phyloP scores from a whole-genome alignment of 2,113 vertebrate species.

The Otis tarda region DNA sequence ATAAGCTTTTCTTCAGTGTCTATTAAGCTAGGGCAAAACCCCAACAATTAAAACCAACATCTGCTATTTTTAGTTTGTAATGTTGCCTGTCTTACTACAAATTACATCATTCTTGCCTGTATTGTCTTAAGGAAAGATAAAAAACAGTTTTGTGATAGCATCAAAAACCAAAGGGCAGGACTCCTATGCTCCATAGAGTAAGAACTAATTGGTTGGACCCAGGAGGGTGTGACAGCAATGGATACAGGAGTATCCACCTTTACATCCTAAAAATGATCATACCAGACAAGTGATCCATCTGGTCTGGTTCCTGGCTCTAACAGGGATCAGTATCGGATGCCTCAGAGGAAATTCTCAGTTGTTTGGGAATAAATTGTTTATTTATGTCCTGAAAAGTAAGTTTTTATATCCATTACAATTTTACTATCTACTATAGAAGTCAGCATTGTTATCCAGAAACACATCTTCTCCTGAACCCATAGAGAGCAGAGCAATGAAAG shows the following conservation, averaged over 20 bases:
- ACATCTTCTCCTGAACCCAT: neutral
- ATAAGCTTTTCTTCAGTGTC: neutral
- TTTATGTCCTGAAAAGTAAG: neutral
- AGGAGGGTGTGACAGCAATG: neutral
- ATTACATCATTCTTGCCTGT: neutral
- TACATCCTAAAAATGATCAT: neutral
- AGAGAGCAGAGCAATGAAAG: neutral
- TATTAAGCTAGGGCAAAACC: rapidly evolving
- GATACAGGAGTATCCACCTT: neutral
- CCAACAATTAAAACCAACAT: neutral
- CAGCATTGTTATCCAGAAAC: neutral
- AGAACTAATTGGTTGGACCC: neutral
- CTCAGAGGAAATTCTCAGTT: neutral
- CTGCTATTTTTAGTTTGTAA: neutral
- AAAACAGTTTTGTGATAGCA: neutral
- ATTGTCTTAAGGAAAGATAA: neutral
- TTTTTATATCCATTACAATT: neutral
- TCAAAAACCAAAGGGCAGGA: neutral
- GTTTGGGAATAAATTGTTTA: neutral
- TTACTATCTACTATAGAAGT: neutral
- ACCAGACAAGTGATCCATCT: neutral
- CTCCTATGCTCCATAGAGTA: neutral
- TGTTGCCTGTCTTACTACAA: neutral
- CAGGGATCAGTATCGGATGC: neutral
- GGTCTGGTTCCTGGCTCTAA: neutral